Evolutionary conservation across 2,888 invertebrate genomes (phyloP), one percentile per base, ranked within the genome.

Genomic region (Metopia argyrocephala): DNA sequence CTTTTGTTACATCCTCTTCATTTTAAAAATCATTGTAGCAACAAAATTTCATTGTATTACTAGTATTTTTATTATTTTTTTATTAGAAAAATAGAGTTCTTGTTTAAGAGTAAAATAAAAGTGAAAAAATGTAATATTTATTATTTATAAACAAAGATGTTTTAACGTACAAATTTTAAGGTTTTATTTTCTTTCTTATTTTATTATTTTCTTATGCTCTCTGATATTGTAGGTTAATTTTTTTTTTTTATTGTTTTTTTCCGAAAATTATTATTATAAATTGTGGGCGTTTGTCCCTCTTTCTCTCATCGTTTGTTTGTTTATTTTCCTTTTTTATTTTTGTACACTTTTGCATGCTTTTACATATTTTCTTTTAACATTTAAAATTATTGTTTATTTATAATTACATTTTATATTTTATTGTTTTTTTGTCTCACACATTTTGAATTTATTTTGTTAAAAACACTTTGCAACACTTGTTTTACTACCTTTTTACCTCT

Each of bases 1-100:
- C 31, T 65, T 61, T 65, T 76, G 45, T 65, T 59, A 59, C 71
- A 71, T 65, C 31, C 25, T 52, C 31, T 61, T 71, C 78, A 78
- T 66, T 54, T 78, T 28, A 56, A 12, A 15, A 71, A 46, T 68
- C 71, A 73, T 27, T 28, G n/a, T 27, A 48, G 3, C 46, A 56
- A 18, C 23, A 68, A 38, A 38, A 73, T 27, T 31, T 66, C 52
- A 71, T 23, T 25, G 31, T 45, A 23, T 76, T 61, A n/a, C n/a
- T n/a, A n/a, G n/a, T 79, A 50, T 23, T 57, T n/a, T 68, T 18
- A 5, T 15, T n/a, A 18, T 0, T 18, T 18, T 52, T 61, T 68
- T 50, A 52, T 59, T 38, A 15, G n/a, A n/a, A n/a, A n/a, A n/a
- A n/a, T n/a, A n/a, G n/a, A n/a, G n/a, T n/a, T n/a, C n/a, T n/a